These are phyloP conservation scores for Lepus oiostolus DNA, from an alignment of 2,797 vertebrate species.

Conservation along the genomic window DNA sequence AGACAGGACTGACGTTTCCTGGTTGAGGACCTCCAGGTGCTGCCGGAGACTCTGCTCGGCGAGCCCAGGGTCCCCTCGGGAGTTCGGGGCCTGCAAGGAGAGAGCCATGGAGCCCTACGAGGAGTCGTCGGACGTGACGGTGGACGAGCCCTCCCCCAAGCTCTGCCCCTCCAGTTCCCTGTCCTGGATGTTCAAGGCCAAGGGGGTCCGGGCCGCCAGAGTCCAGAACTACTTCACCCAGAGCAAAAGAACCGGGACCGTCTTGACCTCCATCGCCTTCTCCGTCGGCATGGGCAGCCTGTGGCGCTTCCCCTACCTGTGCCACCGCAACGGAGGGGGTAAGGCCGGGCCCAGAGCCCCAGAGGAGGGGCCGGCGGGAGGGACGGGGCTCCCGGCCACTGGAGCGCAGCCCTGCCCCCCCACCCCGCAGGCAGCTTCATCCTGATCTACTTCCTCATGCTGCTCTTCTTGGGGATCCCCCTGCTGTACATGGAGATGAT, in stretches of 20 bases:
- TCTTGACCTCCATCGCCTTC: background rate
- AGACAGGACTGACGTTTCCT: background rate
- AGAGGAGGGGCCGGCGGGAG: no score
- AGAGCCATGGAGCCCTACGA: background rate
- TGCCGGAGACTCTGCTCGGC: background rate
- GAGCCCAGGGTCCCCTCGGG: background rate
- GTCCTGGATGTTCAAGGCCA: background rate
- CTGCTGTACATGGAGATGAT: constrained; percentile 72
- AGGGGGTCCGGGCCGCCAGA: background rate
- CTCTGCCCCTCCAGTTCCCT: rapidly evolving
- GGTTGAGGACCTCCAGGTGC: background rate
- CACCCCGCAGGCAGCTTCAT: constrained; percentile 57
- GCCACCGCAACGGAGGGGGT: constrained; percentile 61
- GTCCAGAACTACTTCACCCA: background rate
- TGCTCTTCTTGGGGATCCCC: constrained; percentile 13
- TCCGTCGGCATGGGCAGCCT: background rate
- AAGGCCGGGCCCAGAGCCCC: background rate
- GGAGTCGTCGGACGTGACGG: background rate
- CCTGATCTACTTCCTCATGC: constrained; percentile 17
- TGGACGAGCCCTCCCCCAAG: background rate
- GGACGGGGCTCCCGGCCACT: no score
- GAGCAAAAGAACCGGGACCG: background rate
- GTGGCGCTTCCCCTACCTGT: constrained; percentile 70
- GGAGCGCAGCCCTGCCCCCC: no score
- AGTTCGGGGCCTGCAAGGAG: background rate